These are phyloP conservation scores for Xenops minutus DNA, from an alignment of 2,797 vertebrate species.

Conservation along the genomic window DNA sequence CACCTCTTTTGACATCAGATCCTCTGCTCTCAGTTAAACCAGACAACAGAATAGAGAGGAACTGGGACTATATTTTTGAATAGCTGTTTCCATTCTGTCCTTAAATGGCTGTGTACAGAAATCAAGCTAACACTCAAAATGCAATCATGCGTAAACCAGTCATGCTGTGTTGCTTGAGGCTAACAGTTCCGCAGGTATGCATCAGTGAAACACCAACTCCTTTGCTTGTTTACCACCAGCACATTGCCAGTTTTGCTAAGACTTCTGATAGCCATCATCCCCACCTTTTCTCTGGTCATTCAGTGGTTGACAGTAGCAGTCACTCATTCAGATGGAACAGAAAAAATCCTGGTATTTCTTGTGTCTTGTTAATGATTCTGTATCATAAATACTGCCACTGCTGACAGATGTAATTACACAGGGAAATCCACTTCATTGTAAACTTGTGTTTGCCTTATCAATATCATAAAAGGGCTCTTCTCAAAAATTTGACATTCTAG, in stretches of 20 bases:
- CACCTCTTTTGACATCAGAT: not conserved
- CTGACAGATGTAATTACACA: conserved; percentile 59
- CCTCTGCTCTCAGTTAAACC: not conserved
- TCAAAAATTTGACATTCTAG: conserved; percentile 27
- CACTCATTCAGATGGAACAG: conserved; percentile 4
- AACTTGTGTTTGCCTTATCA: conserved; percentile 5
- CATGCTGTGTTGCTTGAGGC: not conserved
- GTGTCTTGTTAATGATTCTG: conserved; percentile 13
- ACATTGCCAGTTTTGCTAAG: not conserved
- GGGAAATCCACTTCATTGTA: conserved; percentile 33
- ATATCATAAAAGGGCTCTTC: conserved; percentile 43
- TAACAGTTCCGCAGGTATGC: not conserved
- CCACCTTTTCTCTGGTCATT: not conserved
- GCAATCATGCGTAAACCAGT: not conserved
- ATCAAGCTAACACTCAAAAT: conserved; percentile 7
- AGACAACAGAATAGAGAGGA: not conserved
- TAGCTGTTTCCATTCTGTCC: not conserved
- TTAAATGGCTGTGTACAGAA: not conserved
- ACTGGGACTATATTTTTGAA: not conserved
- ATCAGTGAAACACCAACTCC: not conserved
- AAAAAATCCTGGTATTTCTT: not conserved
- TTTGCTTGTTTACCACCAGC: not conserved
- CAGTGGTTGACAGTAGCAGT: not conserved
- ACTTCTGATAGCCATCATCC: not conserved
- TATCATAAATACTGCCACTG: conserved; percentile 20